phyloP scores from a whole-genome alignment of 2,113 vertebrate species.

The Cyphomyrus plagiostoma region DNA sequence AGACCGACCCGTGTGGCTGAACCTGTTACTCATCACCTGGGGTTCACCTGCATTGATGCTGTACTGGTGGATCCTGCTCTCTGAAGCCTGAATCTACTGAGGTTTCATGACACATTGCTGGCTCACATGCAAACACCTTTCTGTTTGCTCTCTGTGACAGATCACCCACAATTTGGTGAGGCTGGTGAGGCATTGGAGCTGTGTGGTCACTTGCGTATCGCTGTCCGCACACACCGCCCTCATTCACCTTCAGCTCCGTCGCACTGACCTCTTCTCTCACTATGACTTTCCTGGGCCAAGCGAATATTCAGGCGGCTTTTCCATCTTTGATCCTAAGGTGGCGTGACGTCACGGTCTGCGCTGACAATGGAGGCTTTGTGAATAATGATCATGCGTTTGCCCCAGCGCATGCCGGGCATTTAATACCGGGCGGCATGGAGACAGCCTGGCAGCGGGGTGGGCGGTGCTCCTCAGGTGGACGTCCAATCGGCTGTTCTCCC shows the following conservation, averaged over 20 bases:
- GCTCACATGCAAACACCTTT: background rate
- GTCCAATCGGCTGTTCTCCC: background rate
- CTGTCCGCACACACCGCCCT: constrained; percentile 6
- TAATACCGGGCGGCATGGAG: constrained; percentile 40
- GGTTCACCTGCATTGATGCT: background rate
- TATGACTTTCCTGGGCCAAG: constrained; percentile 32
- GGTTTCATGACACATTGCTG: background rate
- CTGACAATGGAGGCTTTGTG: constrained; percentile 59
- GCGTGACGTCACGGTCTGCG: constrained; percentile 50
- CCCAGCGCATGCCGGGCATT: constrained; percentile 52
- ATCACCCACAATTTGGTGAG: constrained; percentile 24
- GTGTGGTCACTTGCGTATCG: constrained; percentile 16
- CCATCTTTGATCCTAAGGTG: constrained; percentile 54
- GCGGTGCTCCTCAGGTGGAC: background rate
- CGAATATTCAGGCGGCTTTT: constrained; percentile 17
- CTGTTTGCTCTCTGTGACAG: background rate
- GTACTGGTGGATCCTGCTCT: background rate
- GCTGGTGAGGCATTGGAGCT: constrained; percentile 6
- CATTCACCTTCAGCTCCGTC: background rate
- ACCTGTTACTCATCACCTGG: background rate
- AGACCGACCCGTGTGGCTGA: background rate
- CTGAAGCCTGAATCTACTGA: background rate
- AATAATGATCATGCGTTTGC: constrained; percentile 47
- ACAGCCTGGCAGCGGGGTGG: constrained; percentile 16
- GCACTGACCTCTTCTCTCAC: constrained; percentile 30